A percentile compares a stretch with the other conserved stretches of the same genome.
phyloP scores from a whole-genome alignment of 1,140 invertebrate species.

The Nomia melanderi region DNA sequence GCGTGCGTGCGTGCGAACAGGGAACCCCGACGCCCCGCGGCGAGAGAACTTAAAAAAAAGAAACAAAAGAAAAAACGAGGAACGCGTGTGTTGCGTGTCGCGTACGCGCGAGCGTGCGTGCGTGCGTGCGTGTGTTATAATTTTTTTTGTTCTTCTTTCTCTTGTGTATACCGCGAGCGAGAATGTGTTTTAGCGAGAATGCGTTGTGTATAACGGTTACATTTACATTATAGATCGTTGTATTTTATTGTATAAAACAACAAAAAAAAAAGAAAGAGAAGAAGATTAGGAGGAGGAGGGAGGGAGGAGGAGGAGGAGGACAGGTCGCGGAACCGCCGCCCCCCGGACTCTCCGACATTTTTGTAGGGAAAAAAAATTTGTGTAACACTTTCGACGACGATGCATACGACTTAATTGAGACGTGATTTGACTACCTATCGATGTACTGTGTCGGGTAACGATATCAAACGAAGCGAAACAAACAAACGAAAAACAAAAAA shows the following conservation, averaged over 20 bases:
- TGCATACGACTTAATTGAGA: conserved; percentile 57
- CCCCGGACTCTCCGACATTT: conserved; percentile 72
- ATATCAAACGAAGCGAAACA: too few relatives aligned
- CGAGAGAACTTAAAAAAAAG: too few relatives aligned
- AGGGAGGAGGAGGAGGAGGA: too few relatives aligned
- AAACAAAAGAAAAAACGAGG: too few relatives aligned
- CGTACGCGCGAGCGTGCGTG: not conserved
- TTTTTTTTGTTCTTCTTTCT: not conserved
- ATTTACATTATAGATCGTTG: conserved; percentile 69
- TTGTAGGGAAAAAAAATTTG: conserved; percentile 73
- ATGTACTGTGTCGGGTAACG: conserved; percentile 35
- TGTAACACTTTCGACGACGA: conserved; percentile 39
- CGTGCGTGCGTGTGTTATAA: not conserved
- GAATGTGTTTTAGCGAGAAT: conserved; percentile 49
- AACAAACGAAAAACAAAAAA: not conserved
- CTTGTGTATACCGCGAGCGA: conserved; percentile 31
- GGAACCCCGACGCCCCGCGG: conserved; percentile 29
- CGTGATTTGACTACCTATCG: conserved; percentile 47
- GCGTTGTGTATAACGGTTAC: conserved; percentile 37
- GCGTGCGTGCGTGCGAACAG: conserved; percentile 13
- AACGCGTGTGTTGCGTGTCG: conserved; percentile 8
- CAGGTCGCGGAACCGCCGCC: too few relatives aligned
- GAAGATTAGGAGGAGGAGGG: too few relatives aligned
- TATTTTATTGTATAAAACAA: conserved; percentile 79
- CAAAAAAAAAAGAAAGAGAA: too few relatives aligned